Evolutionary conservation across 2,888 invertebrate genomes (phyloP).

Genomic region (Stenchaetothrips biformis): DNA sequence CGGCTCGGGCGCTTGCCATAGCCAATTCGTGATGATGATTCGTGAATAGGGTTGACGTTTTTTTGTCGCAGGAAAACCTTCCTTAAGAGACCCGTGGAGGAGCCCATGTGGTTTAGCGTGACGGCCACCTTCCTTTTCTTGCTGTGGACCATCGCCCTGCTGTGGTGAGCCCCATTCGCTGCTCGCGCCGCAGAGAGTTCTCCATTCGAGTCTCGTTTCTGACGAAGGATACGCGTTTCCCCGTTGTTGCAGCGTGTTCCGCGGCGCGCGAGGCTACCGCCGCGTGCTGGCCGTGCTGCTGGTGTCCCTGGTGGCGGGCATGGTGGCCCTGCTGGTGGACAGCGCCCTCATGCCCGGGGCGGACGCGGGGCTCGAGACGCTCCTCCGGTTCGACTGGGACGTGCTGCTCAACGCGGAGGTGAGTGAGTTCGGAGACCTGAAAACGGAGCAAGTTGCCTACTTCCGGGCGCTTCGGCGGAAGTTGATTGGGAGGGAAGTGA

Average conservation of each 20-base stretch:
- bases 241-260: conserved; percentile 44
- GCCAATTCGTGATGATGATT: too few relatives aligned
- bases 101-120: conserved; percentile 60
- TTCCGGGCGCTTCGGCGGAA: not conserved
- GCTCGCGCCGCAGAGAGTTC: too few relatives aligned
- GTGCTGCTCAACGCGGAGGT: conserved; percentile 46
- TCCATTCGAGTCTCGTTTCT: not conserved
- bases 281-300: conserved; percentile 47
- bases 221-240: not conserved
- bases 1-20: not conserved
- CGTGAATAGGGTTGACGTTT: too few relatives aligned
- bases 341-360: conserved; percentile 45
- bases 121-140: conserved; percentile 58
- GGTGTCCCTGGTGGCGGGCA: conserved; percentile 45
- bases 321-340: conserved; percentile 42
- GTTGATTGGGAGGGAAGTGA: too few relatives aligned
- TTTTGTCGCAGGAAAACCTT: conserved; percentile 50
- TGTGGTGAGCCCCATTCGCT: conserved; percentile 54
- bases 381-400: conserved; percentile 42
- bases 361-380: conserved; percentile 38
- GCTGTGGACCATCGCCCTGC: conserved; percentile 59
- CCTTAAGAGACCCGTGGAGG: conserved; percentile 56
- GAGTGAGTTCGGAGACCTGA: conserved; percentile 30
- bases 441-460: not conserved
- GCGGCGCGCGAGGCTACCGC: conserved; percentile 51